A percentile compares a stretch with the other conserved stretches of the same genome.
phyloP scores from a whole-genome alignment of 2,888 invertebrate species.

The Ormyrus pomaceus region DNA sequence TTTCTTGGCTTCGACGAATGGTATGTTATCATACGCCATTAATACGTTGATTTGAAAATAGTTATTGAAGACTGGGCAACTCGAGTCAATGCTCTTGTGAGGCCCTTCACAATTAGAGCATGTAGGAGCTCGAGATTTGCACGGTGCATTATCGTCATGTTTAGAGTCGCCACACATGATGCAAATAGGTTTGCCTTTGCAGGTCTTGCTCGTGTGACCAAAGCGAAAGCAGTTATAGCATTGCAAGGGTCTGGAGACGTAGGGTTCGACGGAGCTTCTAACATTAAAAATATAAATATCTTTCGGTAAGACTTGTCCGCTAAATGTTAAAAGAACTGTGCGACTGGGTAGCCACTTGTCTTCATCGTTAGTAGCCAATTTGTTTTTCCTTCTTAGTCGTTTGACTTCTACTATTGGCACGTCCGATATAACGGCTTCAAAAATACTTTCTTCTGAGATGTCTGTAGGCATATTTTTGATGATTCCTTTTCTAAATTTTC shows the following conservation, averaged over 20 bases:
- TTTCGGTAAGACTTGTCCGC: not conserved
- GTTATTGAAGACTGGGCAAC: too few species aligned
- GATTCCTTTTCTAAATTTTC: not conserved
- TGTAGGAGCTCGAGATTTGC: too few species aligned
- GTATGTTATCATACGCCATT: too few species aligned
- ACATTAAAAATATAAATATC: too few species aligned
- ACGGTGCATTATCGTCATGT: too few species aligned
- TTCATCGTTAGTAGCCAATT: not conserved
- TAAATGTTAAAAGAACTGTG: constrained; percentile 1
- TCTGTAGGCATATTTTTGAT: constrained; percentile 3
- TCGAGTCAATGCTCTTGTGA: too few species aligned
- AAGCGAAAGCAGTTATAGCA: constrained; percentile 4
- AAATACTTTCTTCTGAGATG: not conserved
- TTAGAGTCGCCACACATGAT: not conserved
- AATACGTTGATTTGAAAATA: too few species aligned
- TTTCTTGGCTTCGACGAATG: too few species aligned
- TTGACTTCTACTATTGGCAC: not conserved
- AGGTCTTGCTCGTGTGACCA: not conserved
- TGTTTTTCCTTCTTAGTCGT: constrained; percentile 4
- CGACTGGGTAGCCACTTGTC: constrained; percentile 18
- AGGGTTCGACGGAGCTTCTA: not conserved
- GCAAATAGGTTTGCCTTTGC: constrained; percentile 5
- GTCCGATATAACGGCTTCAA: not conserved
- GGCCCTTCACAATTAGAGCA: too few species aligned
- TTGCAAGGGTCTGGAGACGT: not conserved